These are phyloP conservation scores for Celastrina argiolus DNA, from an alignment of 2,888 invertebrate genomes.

Conservation along the genomic window DNA sequence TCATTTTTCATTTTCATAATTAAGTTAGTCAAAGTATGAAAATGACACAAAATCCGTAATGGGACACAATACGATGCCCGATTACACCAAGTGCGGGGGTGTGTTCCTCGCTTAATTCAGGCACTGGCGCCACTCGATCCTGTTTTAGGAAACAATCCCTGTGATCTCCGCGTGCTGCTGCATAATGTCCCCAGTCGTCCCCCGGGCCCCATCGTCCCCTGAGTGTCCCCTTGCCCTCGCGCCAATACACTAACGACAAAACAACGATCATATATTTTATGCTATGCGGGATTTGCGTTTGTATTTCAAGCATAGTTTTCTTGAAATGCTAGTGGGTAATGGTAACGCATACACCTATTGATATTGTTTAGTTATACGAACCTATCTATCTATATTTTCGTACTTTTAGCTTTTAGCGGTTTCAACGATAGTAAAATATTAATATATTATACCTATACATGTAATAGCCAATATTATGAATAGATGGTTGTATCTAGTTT, in stretches of 20 bases:
- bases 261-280: constrained; percentile 8
- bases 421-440: too few relatives aligned
- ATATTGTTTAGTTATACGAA: too few relatives aligned
- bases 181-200: constrained; percentile 61
- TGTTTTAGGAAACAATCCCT: constrained; percentile 72
- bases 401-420: too few relatives aligned
- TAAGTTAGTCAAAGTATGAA: neutral
- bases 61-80: constrained; percentile 30
- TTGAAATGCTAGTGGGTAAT: neutral
- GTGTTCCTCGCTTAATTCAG: constrained; percentile 57
- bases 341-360: too few relatives aligned
- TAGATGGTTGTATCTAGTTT: too few relatives aligned
- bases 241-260: constrained; percentile 18
- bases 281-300: constrained; percentile 12
- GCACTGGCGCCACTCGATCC: constrained; percentile 58
- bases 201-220: too few relatives aligned
- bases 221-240: too few relatives aligned
- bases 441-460: too few relatives aligned
- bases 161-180: constrained; percentile 73
- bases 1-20: constrained; percentile 20
- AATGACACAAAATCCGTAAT: constrained; percentile 26
- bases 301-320: neutral
- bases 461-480: too few relatives aligned
- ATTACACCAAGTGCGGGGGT: constrained; percentile 36
- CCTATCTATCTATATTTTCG: too few relatives aligned